Percentiles rank a stretch among this genome's conserved stretches.
Evolutionary conservation across 2,888 invertebrate genomes (phyloP).

Genomic region (Agrotis exclamationis): DNA sequence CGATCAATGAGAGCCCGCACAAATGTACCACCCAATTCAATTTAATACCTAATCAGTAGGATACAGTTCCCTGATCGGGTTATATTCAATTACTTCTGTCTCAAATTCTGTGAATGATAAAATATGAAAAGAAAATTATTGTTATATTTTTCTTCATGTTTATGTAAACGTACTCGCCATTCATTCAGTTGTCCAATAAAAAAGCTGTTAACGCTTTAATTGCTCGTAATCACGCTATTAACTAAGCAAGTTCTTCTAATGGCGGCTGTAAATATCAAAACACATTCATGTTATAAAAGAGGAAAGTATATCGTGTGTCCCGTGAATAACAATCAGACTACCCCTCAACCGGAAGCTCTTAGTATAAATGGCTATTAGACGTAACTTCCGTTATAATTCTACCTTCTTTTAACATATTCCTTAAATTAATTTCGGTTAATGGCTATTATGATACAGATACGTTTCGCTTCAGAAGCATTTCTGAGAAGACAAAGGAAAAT

Average conservation of each 20-base stretch:
- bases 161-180: constrained; percentile 32
- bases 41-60: constrained; percentile 35
- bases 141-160: constrained; percentile 6
- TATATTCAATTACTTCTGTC: constrained; percentile 25
- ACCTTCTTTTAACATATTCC: constrained; percentile 70
- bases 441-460: constrained; percentile 53
- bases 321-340: constrained; percentile 78
- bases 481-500: constrained; percentile 66
- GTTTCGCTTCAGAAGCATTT: constrained; percentile 57
- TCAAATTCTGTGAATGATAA: background rate
- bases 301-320: constrained; percentile 69
- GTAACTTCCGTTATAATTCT: constrained; percentile 78
- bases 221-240: constrained; percentile 72
- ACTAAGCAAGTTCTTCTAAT: constrained; percentile 71
- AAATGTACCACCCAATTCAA: constrained; percentile 33
- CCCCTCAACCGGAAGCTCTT: constrained; percentile 75
- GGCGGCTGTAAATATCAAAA: constrained; percentile 68
- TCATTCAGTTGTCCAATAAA: constrained; percentile 56
- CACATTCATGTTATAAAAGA: constrained; percentile 60
- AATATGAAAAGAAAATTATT: no score
- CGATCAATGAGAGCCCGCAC: constrained; percentile 45
- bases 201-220: constrained; percentile 69
- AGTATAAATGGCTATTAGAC: constrained; percentile 72
- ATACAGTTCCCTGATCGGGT: constrained; percentile 24
- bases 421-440: constrained; percentile 68